Evolutionary conservation across 2,888 invertebrate genomes (phyloP).

Genomic region (Escarpia spicata): DNA sequence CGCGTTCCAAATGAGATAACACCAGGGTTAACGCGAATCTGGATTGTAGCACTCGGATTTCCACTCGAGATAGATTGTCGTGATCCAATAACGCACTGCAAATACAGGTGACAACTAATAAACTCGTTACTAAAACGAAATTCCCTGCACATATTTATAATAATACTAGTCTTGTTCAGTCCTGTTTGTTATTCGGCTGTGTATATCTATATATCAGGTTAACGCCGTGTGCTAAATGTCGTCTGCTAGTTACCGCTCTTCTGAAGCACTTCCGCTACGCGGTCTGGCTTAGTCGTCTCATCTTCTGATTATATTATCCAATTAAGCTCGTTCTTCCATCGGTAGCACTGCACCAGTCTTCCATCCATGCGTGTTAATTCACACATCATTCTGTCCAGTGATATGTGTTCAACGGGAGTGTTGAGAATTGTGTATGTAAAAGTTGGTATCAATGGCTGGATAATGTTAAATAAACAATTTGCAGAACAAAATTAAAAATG

Average conservation of each 20-base stretch:
- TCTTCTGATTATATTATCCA: no score
- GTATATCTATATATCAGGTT: neutral
- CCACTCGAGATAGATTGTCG: neutral
- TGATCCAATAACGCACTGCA: neutral
- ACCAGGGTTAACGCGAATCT: neutral
- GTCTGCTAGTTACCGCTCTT: neutral
- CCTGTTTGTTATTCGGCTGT: neutral
- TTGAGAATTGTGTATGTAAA: no score
- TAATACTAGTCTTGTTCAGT: neutral
- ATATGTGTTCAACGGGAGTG: no score
- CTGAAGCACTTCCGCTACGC: neutral
- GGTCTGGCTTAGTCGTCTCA: neutral
- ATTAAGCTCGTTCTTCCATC: no score
- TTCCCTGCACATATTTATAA: neutral
- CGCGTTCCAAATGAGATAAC: neutral
- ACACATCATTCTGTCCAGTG: no score
- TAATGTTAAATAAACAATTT: no score
- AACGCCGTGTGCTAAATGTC: neutral
- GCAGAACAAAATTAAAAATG: no score
- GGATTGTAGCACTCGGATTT: neutral
- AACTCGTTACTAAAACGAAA: neutral
- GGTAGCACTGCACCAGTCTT: no score
- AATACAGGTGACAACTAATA: neutral
- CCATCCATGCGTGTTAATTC: no score
- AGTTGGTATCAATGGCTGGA: no score